phyloP scores from a whole-genome alignment of 2,113 vertebrate species.

The Coreoperca whiteheadi region DNA sequence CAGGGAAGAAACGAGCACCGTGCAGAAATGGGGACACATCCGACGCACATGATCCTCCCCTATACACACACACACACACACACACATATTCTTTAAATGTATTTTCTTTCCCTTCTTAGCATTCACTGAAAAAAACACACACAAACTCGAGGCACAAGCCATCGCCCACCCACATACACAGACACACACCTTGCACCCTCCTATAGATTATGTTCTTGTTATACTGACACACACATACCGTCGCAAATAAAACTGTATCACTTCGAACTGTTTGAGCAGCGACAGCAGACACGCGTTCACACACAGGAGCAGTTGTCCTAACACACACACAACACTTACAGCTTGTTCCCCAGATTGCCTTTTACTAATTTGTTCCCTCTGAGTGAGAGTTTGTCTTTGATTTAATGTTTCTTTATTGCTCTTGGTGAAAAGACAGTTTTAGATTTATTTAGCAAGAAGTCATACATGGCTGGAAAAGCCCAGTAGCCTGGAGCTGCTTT shows the following conservation, averaged over 20 bases:
- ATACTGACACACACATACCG: conserved; percentile 69
- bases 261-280: conserved; percentile 66
- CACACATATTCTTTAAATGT: conserved; percentile 45
- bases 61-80: conserved; percentile 21
- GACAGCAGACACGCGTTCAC: conserved; percentile 70
- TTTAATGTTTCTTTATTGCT: conserved; percentile 66
- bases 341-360: conserved; percentile 77
- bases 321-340: conserved; percentile 73
- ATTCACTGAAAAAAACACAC: conserved; percentile 40
- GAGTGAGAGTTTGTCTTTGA: conserved; percentile 72
- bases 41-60: conserved; percentile 42
- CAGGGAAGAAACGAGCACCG: conserved; percentile 37
- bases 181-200: conserved; percentile 80
- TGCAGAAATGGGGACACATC: conserved; percentile 68
- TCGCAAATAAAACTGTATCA: conserved; percentile 71
- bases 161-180: conserved; percentile 68
- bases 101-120: conserved; percentile 57
- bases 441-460: conserved; percentile 64
- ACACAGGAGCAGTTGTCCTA: conserved; percentile 69
- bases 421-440: conserved; percentile 57
- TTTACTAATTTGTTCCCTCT: conserved; percentile 74
- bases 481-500: conserved; percentile 12
- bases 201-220: conserved; percentile 81
- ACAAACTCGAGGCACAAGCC: conserved; percentile 74
- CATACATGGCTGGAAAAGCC: conserved; percentile 48